Conservation (phyloP, 2,797 vertebrate genomes). For the Esox masquinongy region DNA sequence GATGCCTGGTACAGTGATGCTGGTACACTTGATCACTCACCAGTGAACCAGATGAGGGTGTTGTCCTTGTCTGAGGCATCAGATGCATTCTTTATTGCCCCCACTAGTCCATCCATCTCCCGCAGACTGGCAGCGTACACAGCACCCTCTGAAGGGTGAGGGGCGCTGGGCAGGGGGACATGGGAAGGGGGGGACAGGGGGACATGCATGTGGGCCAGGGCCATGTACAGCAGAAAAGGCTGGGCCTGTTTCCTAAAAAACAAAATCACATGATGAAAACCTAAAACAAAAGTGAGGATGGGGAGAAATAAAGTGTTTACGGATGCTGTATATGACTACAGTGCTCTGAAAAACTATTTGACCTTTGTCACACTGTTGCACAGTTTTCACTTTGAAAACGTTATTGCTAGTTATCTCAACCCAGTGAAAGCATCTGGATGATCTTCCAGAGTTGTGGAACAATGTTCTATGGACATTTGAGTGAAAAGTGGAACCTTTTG, state of each 20-base stretch:
- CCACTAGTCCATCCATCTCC: constrained; percentile 90
- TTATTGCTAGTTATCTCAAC: no score
- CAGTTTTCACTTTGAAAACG: no score
- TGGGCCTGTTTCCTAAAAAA: constrained; percentile 70
- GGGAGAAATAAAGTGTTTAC: no score
- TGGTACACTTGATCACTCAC: constrained; percentile 58
- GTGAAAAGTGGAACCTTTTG: no score
- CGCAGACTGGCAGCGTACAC: constrained; percentile 76
- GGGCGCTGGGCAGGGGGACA: constrained; percentile 59
- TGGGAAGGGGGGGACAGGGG: constrained; percentile 79
- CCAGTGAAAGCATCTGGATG: no score
- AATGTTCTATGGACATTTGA: no score
- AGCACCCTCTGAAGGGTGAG: background rate
- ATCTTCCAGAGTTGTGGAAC: no score
- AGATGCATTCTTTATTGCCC: constrained; percentile 73
- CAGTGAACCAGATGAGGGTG: constrained; percentile 93
- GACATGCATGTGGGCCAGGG: constrained; percentile 93
- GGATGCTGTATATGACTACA: no score
- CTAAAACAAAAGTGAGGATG: no score
- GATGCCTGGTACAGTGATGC: background rate
- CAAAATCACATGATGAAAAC: background rate
- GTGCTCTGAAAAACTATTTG: no score
- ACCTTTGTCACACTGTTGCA: no score
- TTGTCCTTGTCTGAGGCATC: constrained; percentile 70
- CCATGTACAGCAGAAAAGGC: constrained; percentile 90